Conservation (phyloP, 2,113 vertebrate species). For the Pluvialis apricaria region DNA sequence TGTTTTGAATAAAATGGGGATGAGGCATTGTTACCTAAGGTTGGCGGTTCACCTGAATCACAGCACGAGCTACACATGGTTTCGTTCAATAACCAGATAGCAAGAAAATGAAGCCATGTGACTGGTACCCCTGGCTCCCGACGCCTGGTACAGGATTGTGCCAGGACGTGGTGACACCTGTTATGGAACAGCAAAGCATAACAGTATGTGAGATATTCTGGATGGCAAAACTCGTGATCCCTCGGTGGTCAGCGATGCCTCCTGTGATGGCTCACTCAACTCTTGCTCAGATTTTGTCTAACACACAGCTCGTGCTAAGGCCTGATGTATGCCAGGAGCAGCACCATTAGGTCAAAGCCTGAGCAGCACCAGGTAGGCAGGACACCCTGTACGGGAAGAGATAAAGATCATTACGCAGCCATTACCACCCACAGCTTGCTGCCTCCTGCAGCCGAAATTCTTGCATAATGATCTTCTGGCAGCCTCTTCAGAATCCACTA, state of each 20-base stretch:
- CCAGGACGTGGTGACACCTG: neutral
- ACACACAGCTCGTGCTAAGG: neutral
- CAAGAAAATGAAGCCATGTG: neutral
- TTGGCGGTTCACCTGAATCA: neutral
- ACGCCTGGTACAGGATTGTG: neutral
- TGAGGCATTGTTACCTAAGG: neutral
- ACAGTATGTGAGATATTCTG: neutral
- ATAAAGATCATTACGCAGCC: neutral
- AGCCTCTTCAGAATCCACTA: neutral
- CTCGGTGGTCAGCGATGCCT: neutral
- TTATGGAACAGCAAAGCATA: rapidly evolving
- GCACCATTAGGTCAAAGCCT: neutral
- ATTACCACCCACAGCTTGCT: neutral
- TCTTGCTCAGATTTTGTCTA: neutral
- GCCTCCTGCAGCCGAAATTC: neutral
- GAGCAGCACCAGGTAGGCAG: neutral
- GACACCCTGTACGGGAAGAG: neutral
- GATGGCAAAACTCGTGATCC: neutral
- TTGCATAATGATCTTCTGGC: neutral
- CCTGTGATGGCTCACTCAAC: neutral
- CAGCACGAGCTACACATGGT: neutral
- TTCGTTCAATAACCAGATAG: neutral
- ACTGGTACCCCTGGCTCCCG: neutral
- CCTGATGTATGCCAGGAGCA: neutral
- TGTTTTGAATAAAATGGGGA: neutral